These are phyloP conservation scores for Eudasyphora cyanicolor DNA, from an alignment of 2,888 invertebrate genomes.

Conservation along the genomic window DNA sequence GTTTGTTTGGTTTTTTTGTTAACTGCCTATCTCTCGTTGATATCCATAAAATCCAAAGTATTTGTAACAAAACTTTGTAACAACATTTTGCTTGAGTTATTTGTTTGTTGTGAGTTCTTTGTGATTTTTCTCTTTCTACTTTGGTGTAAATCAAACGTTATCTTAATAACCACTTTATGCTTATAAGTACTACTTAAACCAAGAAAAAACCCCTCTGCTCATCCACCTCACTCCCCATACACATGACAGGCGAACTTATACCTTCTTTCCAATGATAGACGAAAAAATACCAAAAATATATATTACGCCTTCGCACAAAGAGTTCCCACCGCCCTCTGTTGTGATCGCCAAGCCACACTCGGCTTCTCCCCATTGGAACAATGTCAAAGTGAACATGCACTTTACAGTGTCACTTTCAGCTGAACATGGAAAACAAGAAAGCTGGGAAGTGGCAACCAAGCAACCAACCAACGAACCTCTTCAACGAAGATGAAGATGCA, in stretches of 20 bases:
- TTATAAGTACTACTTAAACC: neutral
- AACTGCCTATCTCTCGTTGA: no score
- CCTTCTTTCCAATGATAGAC: neutral
- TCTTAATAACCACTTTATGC: slow-evolving; percentile 35
- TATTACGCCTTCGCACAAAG: neutral
- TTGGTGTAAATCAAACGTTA: slow-evolving; percentile 6
- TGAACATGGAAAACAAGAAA: slow-evolving; percentile 13
- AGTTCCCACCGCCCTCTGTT: neutral
- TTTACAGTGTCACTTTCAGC: slow-evolving; percentile 51
- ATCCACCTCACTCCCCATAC: neutral
- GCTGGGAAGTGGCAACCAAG: neutral
- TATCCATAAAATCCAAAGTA: neutral
- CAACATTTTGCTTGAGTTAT: neutral
- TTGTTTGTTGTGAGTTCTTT: neutral
- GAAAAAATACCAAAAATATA: slow-evolving; percentile 3
- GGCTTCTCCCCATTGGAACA: slow-evolving; percentile 35
- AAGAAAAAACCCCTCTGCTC: neutral
- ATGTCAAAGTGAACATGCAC: slow-evolving; percentile 48
- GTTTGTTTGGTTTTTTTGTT: no score
- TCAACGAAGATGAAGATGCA: slow-evolving; percentile 28
- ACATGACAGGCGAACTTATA: neutral
- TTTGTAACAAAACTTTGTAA: neutral
- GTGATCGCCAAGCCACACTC: neutral
- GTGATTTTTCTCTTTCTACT: neutral
- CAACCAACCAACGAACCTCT: slow-evolving; percentile 23